These are phyloP conservation scores for Scelioninae gen. 1 DNA, from an alignment of 2,888 invertebrate genomes.

Conservation along the genomic window DNA sequence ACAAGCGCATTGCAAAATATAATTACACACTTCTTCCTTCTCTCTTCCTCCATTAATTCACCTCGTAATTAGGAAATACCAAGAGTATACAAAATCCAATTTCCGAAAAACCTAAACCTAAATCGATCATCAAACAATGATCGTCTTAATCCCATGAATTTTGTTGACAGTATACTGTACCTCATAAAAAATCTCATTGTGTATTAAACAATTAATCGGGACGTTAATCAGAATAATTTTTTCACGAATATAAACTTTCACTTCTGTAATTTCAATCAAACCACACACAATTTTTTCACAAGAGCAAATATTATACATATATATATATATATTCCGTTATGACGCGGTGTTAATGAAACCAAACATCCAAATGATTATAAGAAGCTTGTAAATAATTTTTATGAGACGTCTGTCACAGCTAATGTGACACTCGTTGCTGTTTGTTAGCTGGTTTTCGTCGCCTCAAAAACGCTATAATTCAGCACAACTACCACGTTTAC, in stretches of 20 bases:
- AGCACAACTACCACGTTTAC: constrained; percentile 35
- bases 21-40: constrained; percentile 37
- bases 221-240: too few species aligned
- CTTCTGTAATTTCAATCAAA: constrained; percentile 41
- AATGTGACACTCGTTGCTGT: constrained; percentile 46
- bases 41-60: too few species aligned
- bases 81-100: too few species aligned
- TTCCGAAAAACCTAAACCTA: too few species aligned
- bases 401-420: constrained; percentile 49
- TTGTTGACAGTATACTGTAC: too few species aligned
- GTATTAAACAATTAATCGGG: too few species aligned
- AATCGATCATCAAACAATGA: too few species aligned
- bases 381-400: constrained; percentile 43
- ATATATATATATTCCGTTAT: constrained; percentile 6
- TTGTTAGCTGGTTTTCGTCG: constrained; percentile 32
- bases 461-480: constrained; percentile 50
- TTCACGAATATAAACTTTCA: constrained; percentile 35
- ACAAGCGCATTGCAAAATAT: constrained; percentile 44
- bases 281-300: constrained; percentile 22
- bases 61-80: too few species aligned
- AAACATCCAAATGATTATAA: constrained; percentile 30
- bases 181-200: too few species aligned
- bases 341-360: constrained; percentile 38
- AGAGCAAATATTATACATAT: background rate
- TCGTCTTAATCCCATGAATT: too few species aligned